phyloP scores from a whole-genome alignment of 1,140 invertebrate genomes.

The Atta colombica region DNA sequence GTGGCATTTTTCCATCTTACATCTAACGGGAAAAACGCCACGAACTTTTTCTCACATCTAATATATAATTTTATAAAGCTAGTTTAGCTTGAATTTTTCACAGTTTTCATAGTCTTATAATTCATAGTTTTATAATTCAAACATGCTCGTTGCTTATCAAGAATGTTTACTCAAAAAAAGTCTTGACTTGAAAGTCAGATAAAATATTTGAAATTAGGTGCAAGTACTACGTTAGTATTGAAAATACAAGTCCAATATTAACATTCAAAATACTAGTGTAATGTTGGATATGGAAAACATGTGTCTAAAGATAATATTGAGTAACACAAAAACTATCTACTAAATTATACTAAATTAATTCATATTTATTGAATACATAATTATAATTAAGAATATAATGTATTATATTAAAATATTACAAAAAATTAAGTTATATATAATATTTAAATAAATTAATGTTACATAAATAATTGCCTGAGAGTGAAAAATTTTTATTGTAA shows the following conservation, averaged over 20 bases:
- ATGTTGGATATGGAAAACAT: neutral
- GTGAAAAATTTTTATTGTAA: neutral
- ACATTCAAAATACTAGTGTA: neutral
- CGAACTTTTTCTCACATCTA: too few relatives aligned
- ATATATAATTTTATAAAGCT: neutral
- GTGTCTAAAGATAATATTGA: neutral
- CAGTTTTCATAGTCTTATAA: neutral
- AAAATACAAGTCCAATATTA: neutral
- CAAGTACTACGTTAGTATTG: neutral
- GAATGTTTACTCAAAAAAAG: neutral
- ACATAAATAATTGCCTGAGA: neutral
- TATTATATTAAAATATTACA: neutral
- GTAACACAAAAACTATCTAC: neutral
- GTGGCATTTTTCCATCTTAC: too few relatives aligned
- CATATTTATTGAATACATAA: neutral
- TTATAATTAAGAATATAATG: neutral
- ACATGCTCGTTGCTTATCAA: neutral
- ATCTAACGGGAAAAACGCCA: too few relatives aligned
- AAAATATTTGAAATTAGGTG: neutral
- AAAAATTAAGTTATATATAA: neutral
- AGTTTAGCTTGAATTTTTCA: neutral
- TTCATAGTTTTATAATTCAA: neutral
- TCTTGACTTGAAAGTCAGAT: neutral
- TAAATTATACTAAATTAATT: neutral
- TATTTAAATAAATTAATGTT: neutral